Conservation (phyloP, 2,888 invertebrate genomes). For the Acrobasis suavella region DNA sequence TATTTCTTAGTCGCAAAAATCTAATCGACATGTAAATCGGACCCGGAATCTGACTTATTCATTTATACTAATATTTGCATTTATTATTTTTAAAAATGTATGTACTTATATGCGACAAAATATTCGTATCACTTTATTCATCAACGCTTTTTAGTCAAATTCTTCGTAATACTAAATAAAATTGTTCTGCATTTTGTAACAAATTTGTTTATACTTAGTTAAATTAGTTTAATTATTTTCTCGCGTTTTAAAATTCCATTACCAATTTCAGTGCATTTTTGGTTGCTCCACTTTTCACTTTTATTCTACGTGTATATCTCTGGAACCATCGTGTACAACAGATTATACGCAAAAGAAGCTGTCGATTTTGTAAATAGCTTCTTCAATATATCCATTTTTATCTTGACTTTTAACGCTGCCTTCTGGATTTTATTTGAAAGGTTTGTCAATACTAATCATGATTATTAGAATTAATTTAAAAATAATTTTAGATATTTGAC, state of each 20-base stretch:
- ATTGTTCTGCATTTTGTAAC: too few relatives aligned
- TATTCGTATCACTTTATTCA: too few relatives aligned
- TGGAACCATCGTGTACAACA: conserved; percentile 41
- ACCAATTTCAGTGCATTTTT: conserved; percentile 1
- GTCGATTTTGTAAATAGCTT: conserved; percentile 45
- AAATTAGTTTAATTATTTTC: too few relatives aligned
- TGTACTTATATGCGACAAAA: too few relatives aligned
- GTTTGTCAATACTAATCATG: conserved; percentile 30
- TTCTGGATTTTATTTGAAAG: conserved; percentile 45
- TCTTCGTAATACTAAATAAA: too few relatives aligned
- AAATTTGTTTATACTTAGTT: too few relatives aligned
- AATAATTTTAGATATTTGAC: too few relatives aligned
- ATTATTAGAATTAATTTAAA: too few relatives aligned
- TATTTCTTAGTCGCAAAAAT: neutral
- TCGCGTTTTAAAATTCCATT: neutral
- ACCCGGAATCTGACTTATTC: neutral
- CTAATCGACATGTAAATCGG: too few relatives aligned
- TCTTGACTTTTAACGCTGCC: conserved; percentile 35
- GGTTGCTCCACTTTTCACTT: neutral
- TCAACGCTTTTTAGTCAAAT: too few relatives aligned
- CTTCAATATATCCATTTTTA: conserved; percentile 43
- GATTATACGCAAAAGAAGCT: conserved; percentile 37
- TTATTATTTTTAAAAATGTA: too few relatives aligned
- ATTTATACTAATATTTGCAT: neutral
- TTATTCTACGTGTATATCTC: conserved; percentile 11